Conservation (phyloP, 2,888 invertebrate species). For the Dermolepida albohirtum region DNA sequence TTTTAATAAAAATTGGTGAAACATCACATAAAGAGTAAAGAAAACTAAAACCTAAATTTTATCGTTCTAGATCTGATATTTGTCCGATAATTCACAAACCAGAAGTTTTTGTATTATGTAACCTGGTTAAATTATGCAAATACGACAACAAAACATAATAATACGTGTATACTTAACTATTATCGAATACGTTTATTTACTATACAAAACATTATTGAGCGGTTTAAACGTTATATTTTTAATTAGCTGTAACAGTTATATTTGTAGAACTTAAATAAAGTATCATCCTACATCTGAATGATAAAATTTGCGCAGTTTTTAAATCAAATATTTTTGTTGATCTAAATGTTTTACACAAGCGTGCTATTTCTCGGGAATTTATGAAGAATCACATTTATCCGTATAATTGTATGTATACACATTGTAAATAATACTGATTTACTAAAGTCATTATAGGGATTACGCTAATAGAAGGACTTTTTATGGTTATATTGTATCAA, state of each 20-base stretch:
- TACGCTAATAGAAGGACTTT: constrained; percentile 28
- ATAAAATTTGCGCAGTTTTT: constrained; percentile 20
- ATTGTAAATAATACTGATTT: constrained; percentile 31
- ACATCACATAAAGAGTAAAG: too few species aligned
- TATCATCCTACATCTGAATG: constrained; percentile 25
- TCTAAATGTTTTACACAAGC: constrained; percentile 23
- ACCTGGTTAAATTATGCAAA: too few species aligned
- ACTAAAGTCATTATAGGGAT: constrained; percentile 20
- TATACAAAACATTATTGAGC: not conserved
- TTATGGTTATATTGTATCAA: constrained; percentile 24
- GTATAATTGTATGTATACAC: constrained; percentile 31
- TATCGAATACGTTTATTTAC: too few species aligned
- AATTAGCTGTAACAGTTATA: constrained; percentile 26
- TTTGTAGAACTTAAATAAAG: constrained; percentile 5
- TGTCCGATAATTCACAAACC: too few species aligned
- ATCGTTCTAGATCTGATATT: too few species aligned
- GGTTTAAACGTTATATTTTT: not conserved
- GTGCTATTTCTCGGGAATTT: constrained; percentile 25
- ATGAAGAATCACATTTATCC: constrained; percentile 24
- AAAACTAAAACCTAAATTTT: too few species aligned
- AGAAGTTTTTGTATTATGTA: too few species aligned
- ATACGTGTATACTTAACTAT: too few species aligned
- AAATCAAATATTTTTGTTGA: constrained; percentile 36
- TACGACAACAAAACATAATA: too few species aligned
- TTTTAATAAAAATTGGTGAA: too few species aligned